These are phyloP conservation scores for Hecatera dysodea DNA, from an alignment of 2,888 invertebrate genomes.

Conservation along the genomic window DNA sequence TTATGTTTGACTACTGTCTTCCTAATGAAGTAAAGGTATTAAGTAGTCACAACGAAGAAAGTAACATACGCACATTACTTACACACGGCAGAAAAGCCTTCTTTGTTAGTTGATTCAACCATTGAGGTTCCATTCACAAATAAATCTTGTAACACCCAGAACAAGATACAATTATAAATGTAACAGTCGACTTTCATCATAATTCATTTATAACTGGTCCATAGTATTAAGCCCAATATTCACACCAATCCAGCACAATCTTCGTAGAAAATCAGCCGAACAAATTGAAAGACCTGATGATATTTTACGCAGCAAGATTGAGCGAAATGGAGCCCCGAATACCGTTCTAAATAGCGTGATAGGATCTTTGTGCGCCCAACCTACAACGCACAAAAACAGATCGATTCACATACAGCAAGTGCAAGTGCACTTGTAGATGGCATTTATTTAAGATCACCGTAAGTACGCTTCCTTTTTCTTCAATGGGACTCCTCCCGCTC, in stretches of 20 bases:
- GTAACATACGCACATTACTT: not conserved
- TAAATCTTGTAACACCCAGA: not conserved
- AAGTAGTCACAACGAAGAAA: constrained; percentile 2
- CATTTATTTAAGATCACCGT: not conserved
- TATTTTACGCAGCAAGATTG: constrained; percentile 49
- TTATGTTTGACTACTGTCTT: constrained; percentile 6
- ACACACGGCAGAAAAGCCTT: not conserved
- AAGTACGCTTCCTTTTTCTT: not conserved
- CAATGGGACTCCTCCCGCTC: too few species aligned
- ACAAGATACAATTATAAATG: not conserved
- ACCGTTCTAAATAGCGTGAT: constrained; percentile 58
- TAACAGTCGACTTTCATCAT: constrained; percentile 1
- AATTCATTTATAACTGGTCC: constrained; percentile 8
- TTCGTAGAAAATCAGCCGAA: constrained; percentile 30
- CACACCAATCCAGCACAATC: constrained; percentile 27
- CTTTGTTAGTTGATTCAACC: not conserved
- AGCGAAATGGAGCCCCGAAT: constrained; percentile 48
- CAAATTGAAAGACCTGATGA: constrained; percentile 54
- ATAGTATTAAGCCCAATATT: constrained; percentile 12
- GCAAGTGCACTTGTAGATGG: not conserved
- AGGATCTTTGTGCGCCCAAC: constrained; percentile 45
- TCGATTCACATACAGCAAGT: not conserved
- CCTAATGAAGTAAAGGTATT: not conserved
- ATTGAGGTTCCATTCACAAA: not conserved
- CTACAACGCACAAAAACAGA: not conserved